Evolutionary conservation across 2,888 invertebrate species (phyloP), one percentile per base, ranked within the genome.

Genomic region (Pollenia labialis): DNA sequence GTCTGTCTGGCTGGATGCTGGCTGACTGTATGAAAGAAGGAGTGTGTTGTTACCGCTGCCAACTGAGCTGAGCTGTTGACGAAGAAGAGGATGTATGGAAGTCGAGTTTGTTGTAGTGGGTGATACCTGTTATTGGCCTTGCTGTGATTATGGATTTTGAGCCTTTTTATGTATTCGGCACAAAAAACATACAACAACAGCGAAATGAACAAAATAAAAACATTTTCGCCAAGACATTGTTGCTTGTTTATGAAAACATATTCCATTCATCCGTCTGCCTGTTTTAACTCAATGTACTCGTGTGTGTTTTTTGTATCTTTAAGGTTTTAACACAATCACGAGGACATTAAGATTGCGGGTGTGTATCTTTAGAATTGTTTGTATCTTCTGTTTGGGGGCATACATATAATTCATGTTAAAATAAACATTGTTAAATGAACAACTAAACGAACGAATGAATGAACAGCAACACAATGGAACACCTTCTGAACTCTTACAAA

Each of bases 281-380:
- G 42, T 50, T 16, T 54, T 64, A 42, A 23, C n/a, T 64, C 50
- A 64, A 11, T 42, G 40, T 40, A 8, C 4, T 56, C 14, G 32
- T 56, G 54, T 74, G 58, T 76, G 23, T 60, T 56, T 64, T 14
- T 40, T 68, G 71, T 58, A 10, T 76, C 58, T 81, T 64, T 42
- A 69, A 60, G 50, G 16, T 82, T 68, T 69, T 16, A 62, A 52
- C 48, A 75, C 68, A 68, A 60, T 84, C 56, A 74, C 42, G 77
- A 84, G 87, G 87, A 87, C 81, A 77, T 84, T 84, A 84, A 87
- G 87, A 87, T 87, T 77, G 87, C 87, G 87, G 87, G 87, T 87
- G 87, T 84, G 84, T 84, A 69, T 87, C 81, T 84, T 84, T 83
- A 48, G 56, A 81, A 54, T 56, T 76, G 71, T 50, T 79, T 32